Evolutionary conservation across 2,888 invertebrate species (phyloP).

Genomic region (Flexamia atlantica): DNA sequence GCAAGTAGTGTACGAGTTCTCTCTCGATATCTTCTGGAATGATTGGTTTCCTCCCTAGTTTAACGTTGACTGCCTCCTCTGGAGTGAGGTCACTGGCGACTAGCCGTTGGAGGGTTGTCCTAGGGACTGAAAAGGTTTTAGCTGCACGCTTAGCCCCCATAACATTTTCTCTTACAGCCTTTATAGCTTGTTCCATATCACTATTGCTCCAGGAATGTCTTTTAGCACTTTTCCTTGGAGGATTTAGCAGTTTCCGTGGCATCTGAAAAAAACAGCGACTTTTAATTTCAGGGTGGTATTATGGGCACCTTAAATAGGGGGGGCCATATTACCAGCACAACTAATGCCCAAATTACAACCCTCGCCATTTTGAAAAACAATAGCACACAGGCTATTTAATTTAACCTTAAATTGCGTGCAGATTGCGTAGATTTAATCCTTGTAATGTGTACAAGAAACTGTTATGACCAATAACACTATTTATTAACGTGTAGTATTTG

Average conservation of each 20-base stretch:
- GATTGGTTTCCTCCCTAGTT: conserved; percentile 55
- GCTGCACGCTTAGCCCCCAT: conserved; percentile 43
- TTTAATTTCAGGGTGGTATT: conserved; percentile 35
- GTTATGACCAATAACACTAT: too few species aligned
- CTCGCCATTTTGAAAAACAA: conserved; percentile 22
- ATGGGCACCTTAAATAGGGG: conserved; percentile 4
- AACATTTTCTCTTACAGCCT: conserved; percentile 27
- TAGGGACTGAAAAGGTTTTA: conserved; percentile 42
- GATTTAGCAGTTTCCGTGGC: conserved; percentile 15
- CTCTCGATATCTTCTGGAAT: conserved; percentile 56
- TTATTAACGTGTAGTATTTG: background rate
- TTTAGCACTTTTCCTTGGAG: background rate
- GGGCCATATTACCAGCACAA: conserved; percentile 46
- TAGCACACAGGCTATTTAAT: background rate
- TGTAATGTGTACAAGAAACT: too few species aligned
- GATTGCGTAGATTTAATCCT: background rate
- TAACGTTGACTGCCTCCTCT: conserved; percentile 31
- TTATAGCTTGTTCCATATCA: conserved; percentile 33
- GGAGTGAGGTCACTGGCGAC: background rate
- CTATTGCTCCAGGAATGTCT: conserved; percentile 26
- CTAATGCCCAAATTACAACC: conserved; percentile 35
- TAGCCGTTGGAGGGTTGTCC: conserved; percentile 43
- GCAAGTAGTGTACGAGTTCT: conserved; percentile 57
- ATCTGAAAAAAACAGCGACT: conserved; percentile 28
- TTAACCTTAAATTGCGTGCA: background rate